These are phyloP conservation scores for Scaptomyza caliginosa DNA, from an alignment of 2,888 invertebrate species.

Conservation along the genomic window DNA sequence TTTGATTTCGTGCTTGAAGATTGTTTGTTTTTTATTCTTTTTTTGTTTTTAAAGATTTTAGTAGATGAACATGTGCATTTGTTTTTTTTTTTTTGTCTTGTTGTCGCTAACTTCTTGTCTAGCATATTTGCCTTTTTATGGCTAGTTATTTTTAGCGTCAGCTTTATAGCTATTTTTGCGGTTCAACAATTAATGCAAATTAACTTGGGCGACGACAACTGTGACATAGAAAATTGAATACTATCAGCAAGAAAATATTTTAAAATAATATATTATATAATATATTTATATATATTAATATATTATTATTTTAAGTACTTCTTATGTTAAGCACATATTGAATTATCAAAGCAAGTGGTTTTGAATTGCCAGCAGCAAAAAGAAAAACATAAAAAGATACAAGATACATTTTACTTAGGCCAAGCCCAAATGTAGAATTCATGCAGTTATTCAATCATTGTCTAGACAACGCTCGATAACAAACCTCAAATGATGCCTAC, in stretches of 20 bases:
- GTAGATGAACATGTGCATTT: slow-evolving; percentile 16
- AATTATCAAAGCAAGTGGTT: slow-evolving; percentile 10
- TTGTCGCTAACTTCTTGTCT: slow-evolving; percentile 14
- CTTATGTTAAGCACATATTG: neutral
- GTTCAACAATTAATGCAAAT: slow-evolving; percentile 51
- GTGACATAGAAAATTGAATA: slow-evolving; percentile 21
- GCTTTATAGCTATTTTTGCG: slow-evolving; percentile 7
- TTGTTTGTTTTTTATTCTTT: neutral
- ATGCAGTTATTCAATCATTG: slow-evolving; percentile 11
- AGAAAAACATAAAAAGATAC: neutral
- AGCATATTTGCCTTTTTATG: slow-evolving; percentile 6
- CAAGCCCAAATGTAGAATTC: slow-evolving; percentile 33
- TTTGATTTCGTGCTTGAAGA: slow-evolving; percentile 23
- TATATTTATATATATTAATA: neutral
- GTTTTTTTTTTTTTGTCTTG: neutral
- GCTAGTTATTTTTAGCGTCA: slow-evolving; percentile 14
- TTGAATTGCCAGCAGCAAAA: neutral
- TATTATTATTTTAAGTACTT: neutral
- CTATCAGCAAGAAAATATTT: slow-evolving; percentile 13
- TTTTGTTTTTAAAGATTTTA: slow-evolving; percentile 5
- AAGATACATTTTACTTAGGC: slow-evolving; percentile 9
- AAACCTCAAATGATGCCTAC: slow-evolving; percentile 21
- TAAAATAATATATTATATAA: neutral
- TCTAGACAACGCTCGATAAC: slow-evolving; percentile 20
- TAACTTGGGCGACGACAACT: slow-evolving; percentile 21